Percentiles rank a stretch among this genome's conserved stretches.
Evolutionary conservation across 2,888 invertebrate genomes (phyloP).

Genomic region (Epinotia nisella): DNA sequence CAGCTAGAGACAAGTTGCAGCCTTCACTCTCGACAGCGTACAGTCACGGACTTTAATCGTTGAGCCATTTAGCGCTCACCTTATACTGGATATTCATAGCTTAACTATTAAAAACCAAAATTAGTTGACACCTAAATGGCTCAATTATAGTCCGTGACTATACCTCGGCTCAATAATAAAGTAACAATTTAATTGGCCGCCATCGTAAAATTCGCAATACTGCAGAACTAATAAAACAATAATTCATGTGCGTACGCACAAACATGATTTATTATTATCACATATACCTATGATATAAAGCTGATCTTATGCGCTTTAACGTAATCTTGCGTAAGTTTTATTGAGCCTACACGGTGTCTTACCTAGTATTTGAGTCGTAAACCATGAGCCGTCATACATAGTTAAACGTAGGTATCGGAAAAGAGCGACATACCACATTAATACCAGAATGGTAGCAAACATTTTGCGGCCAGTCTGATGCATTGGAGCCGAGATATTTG

Average conservation of each 20-base stretch:
- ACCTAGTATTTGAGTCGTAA: conserved; percentile 1
- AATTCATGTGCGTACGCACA: conserved; percentile 5
- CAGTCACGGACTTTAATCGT: too few relatives aligned
- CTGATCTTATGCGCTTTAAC: conserved; percentile 2
- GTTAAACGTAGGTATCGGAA: neutral
- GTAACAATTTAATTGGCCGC: neutral
- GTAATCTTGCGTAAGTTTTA: conserved; percentile 7
- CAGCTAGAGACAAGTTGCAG: too few relatives aligned
- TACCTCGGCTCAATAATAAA: neutral
- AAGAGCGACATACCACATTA: neutral
- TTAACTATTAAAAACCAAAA: too few relatives aligned
- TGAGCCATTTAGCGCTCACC: too few relatives aligned
- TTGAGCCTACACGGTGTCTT: neutral
- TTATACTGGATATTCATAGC: too few relatives aligned
- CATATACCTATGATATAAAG: neutral
- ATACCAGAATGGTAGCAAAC: neutral
- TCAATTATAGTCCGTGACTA: too few relatives aligned
- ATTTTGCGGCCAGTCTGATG: too few relatives aligned
- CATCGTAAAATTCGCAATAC: neutral
- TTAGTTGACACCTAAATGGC: too few relatives aligned
- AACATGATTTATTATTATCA: conserved; percentile 13
- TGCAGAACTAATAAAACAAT: conserved; percentile 12
- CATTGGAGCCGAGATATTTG: too few relatives aligned
- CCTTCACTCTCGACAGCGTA: too few relatives aligned
- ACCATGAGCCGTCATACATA: neutral